These are phyloP conservation scores for Dicentrarchus labrax DNA, from an alignment of 2,113 vertebrate genomes.

Conservation along the genomic window DNA sequence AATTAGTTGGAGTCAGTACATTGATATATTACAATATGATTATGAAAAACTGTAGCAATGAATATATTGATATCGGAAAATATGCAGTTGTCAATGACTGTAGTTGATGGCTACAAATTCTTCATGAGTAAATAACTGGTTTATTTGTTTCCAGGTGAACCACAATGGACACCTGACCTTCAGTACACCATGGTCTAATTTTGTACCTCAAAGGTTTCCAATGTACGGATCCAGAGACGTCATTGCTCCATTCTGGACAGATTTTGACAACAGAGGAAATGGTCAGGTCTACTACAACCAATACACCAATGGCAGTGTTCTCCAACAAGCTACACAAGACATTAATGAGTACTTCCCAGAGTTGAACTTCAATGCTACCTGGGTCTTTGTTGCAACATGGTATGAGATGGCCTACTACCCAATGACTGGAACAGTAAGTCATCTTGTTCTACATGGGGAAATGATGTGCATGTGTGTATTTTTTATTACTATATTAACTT, in stretches of 20 bases:
- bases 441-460: neutral
- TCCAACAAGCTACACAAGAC: slow-evolving; percentile 63
- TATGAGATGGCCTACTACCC: slow-evolving; percentile 73
- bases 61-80: neutral
- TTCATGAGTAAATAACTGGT: too few relatives aligned
- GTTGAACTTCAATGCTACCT: slow-evolving; percentile 22
- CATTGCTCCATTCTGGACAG: slow-evolving; percentile 74
- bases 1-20: too few relatives aligned
- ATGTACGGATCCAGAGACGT: slow-evolving; percentile 17
- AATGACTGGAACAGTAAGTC: slow-evolving; percentile 55
- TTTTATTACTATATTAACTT: neutral
- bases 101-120: neutral
- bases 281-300: slow-evolving; percentile 73
- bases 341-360: slow-evolving; percentile 73
- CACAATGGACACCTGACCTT: slow-evolving; percentile 83
- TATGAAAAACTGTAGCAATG: neutral
- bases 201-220: slow-evolving; percentile 58
- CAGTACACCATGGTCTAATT: accelerated
- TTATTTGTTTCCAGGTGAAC: slow-evolving; percentile 73
- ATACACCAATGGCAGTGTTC: neutral
- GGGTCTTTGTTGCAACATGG: slow-evolving; percentile 85
- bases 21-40: neutral
- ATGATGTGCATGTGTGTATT: neutral
- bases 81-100: neutral
- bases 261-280: slow-evolving; percentile 65